These are phyloP conservation scores for Trichosurus vulpecula DNA, from an alignment of 2,797 vertebrate genomes.

Conservation along the genomic window DNA sequence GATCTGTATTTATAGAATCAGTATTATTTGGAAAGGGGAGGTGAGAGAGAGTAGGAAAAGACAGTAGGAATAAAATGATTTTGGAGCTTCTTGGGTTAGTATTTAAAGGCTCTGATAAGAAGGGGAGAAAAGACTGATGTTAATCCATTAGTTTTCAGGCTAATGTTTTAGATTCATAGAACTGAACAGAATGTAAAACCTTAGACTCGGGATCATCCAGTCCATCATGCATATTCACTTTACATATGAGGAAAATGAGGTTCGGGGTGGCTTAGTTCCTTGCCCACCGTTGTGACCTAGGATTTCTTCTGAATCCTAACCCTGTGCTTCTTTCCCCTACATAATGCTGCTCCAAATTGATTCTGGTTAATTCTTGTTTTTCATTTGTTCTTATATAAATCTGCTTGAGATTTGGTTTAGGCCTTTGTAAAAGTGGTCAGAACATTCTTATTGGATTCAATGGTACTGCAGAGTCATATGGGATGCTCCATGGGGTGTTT, in stretches of 20 bases:
- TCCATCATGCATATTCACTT: neutral
- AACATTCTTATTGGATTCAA: neutral
- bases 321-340: neutral
- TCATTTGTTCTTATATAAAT: neutral
- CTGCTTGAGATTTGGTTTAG: neutral
- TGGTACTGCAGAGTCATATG: neutral
- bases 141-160: neutral
- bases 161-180: neutral
- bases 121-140: neutral
- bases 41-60: constrained; percentile 20
- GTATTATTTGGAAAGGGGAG: constrained; percentile 50
- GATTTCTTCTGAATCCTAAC: neutral
- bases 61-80: constrained; percentile 42
- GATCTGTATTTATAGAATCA: constrained; percentile 40
- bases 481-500: neutral
- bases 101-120: neutral
- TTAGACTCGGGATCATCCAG: neutral
- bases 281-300: neutral
- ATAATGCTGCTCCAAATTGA: neutral
- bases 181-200: neutral
- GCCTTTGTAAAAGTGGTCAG: neutral
- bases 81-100: constrained; percentile 48
- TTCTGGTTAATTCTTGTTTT: neutral
- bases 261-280: neutral
- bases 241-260: neutral